Conservation (phyloP, 2,797 vertebrate genomes). For the Bradypodion pumilum region DNA sequence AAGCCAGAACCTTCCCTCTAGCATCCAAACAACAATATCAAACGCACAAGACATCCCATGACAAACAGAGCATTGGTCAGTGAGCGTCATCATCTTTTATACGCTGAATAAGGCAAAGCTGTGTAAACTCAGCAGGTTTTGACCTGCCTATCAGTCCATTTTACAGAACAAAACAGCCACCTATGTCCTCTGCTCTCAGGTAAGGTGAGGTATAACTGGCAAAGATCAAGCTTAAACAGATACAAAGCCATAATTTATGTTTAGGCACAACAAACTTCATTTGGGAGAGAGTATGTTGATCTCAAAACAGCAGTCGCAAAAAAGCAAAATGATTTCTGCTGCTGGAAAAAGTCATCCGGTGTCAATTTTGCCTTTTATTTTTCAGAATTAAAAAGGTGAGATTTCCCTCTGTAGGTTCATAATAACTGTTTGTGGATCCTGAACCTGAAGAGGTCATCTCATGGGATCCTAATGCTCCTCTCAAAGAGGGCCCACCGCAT, state of each 20-base stretch:
- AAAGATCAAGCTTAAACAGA: no score
- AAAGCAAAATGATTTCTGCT: background rate
- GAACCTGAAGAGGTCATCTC: no score
- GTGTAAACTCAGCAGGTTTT: background rate
- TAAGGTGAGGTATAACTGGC: no score
- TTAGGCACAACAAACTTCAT: no score
- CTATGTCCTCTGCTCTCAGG: no score
- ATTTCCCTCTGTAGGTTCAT: background rate
- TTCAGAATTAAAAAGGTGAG: background rate
- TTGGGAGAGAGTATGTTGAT: no score
- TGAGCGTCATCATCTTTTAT: background rate
- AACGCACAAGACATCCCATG: background rate
- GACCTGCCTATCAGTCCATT: background rate
- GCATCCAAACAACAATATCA: background rate
- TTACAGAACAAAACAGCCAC: background rate
- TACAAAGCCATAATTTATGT: no score
- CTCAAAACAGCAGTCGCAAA: no score
- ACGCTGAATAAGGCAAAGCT: background rate
- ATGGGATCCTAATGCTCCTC: no score
- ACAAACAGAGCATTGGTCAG: background rate
- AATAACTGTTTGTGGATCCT: no score
- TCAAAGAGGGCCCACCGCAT: background rate
- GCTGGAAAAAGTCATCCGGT: background rate
- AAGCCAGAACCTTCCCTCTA: no score
- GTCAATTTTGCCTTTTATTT: background rate